Evolutionary conservation across 2,888 invertebrate genomes (phyloP), one percentile per base, ranked within the genome.

Genomic region (Vesta saturnalis): DNA sequence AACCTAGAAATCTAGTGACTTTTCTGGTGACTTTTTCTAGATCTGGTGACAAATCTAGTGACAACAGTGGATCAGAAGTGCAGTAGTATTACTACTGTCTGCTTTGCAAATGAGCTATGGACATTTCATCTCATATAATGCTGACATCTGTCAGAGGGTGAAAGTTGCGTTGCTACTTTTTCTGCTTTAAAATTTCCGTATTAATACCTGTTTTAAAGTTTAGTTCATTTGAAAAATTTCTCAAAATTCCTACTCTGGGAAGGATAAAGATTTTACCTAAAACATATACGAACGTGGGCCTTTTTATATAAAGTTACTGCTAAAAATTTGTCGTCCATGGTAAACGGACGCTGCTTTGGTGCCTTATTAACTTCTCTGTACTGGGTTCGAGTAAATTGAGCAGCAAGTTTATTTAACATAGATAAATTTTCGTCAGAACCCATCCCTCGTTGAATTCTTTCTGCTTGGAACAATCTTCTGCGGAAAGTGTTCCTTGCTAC

Each of bases 401-500:
- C 43, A 43, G 43, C 43, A 43, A 43, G 43, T 43, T 4, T 43
- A 43, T 43, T 43, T 43, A 43, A 30, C 30, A 10, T 30, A 30
- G 30, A 30, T 30, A 30, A 30, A 30, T 10, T 43, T 8, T 43
- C 43, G 43, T 43, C 43, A 43, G 12, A 43, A 43, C 43, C 43
- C 43, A 43, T 43, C 4, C 14, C 43, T 4, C 43, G 43, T 43
- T 12, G 43, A 2, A 43, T 43, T 43, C 43, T 43, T 43, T 43
- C 43, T 43, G 12, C 43, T 43, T 43, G 4, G 14, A 43, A 43
- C 43, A 43, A 43, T 43, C 43, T 43, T 43, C 43, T 43, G 12
- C 43, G 43, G 43, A 43, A 43, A 43, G 43, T 43, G 43, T 43
- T 43, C 43, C 43, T 43, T 43, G 43, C 12, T 43, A 43, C 43